phyloP scores from a whole-genome alignment of 2,888 invertebrate species.

The Torymus aiolomorphi region DNA sequence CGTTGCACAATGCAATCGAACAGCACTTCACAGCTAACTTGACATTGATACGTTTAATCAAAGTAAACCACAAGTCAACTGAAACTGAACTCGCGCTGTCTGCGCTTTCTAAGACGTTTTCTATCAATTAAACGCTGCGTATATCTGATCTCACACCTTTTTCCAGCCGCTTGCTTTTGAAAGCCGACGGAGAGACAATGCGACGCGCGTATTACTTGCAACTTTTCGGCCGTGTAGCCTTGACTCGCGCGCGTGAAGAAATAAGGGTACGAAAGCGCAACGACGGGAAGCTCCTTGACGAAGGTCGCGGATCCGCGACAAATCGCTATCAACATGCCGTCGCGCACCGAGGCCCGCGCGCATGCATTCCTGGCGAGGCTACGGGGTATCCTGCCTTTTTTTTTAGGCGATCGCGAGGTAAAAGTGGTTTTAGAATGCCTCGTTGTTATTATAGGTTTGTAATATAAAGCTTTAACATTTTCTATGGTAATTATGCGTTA shows the following conservation, averaged over 20 bases:
- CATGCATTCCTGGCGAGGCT: too few species aligned
- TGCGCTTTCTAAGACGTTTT: too few species aligned
- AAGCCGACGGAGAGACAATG: slow-evolving; percentile 18
- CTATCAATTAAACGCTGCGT: too few species aligned
- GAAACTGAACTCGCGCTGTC: too few species aligned
- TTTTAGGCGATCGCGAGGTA: too few species aligned
- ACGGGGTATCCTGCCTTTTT: too few species aligned
- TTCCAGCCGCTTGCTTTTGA: neutral
- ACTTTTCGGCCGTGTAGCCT: slow-evolving; percentile 27
- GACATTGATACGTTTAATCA: slow-evolving; percentile 31
- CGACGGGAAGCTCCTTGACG: slow-evolving; percentile 29
- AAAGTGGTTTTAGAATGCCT: too few species aligned
- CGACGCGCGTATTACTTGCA: slow-evolving; percentile 27
- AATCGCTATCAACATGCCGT: neutral
- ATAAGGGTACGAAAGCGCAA: slow-evolving; percentile 2
- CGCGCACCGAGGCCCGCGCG: too few species aligned
- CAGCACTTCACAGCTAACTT: neutral
- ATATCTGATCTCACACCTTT: too few species aligned
- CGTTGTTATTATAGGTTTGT: too few species aligned
- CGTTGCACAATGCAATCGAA: neutral
- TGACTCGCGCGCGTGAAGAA: slow-evolving; percentile 36
- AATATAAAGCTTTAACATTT: too few species aligned
- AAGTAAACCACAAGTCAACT: neutral
- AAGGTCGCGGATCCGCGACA: slow-evolving; percentile 20
- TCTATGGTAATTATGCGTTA: too few species aligned